Conservation (phyloP, 2,113 vertebrate genomes). For the Varanus salvator region DNA sequence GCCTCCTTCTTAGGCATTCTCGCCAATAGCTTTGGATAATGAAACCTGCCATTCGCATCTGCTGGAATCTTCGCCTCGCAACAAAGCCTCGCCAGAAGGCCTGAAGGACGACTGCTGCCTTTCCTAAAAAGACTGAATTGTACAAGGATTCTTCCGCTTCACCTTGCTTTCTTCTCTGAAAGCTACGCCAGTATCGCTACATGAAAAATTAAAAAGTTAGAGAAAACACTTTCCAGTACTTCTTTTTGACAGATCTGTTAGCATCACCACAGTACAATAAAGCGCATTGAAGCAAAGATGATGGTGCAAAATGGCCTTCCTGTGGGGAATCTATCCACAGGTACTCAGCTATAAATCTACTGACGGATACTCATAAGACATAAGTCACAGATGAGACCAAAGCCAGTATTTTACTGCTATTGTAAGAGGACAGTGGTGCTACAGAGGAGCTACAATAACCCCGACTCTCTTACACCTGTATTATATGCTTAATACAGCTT, state of each 20-base stretch:
- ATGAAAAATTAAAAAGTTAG: conserved; percentile 26
- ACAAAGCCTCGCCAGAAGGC: conserved; percentile 86
- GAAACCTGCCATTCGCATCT: conserved; percentile 80
- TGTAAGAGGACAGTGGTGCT: neutral
- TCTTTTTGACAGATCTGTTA: neutral
- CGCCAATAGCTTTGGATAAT: conserved; percentile 91
- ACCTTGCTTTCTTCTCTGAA: conserved; percentile 68
- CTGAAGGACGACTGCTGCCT: conserved; percentile 86
- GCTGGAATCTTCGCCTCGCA: conserved; percentile 79
- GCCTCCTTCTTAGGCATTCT: conserved; percentile 65
- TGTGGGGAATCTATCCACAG: neutral
- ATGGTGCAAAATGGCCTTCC: neutral
- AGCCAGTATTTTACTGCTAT: neutral
- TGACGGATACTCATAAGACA: neutral
- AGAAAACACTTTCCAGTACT: accelerated
- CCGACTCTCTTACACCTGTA: too few relatives aligned
- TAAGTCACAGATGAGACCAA: neutral
- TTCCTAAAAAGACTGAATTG: conserved; percentile 64
- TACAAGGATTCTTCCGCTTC: conserved; percentile 56
- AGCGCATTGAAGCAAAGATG: neutral
- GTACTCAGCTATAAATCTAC: neutral
- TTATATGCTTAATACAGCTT: too few relatives aligned
- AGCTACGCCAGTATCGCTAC: conserved; percentile 89
- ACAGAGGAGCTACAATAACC: too few relatives aligned
- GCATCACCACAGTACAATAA: neutral